Percentiles rank a stretch among this genome's conserved stretches.
These are phyloP conservation scores for Mallotus villosus DNA, from an alignment of 2,797 vertebrate species.

Conservation along the genomic window DNA sequence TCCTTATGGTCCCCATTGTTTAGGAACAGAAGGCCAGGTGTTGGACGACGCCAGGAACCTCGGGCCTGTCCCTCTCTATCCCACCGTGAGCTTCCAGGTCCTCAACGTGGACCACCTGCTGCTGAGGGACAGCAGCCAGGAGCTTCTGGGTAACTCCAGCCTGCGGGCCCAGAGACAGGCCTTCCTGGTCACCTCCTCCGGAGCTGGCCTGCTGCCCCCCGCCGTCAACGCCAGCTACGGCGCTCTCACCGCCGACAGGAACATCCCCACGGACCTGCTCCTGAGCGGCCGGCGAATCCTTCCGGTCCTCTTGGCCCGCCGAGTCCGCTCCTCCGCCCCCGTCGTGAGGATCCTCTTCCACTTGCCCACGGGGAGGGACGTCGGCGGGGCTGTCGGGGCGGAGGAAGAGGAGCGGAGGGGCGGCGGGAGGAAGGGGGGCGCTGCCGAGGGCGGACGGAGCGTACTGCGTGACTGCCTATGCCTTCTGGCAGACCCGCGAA, in stretches of 20 bases:
- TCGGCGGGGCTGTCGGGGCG: neutral
- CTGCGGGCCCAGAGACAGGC: slow-evolving; percentile 80
- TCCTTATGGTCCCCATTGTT: slow-evolving; percentile 21
- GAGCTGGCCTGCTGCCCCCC: slow-evolving; percentile 61
- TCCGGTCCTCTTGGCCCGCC: slow-evolving; percentile 77
- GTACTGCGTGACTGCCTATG: slow-evolving; percentile 87
- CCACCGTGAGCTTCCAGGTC: slow-evolving; percentile 83
- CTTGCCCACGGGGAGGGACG: slow-evolving; percentile 55
- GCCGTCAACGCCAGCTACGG: slow-evolving; percentile 86
- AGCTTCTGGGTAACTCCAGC: slow-evolving; percentile 82
- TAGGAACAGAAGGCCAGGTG: slow-evolving; percentile 81
- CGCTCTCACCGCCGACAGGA: slow-evolving; percentile 79
- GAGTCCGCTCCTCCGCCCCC: slow-evolving; percentile 80
- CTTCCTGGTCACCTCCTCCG: slow-evolving; percentile 83
- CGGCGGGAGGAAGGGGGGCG: slow-evolving; percentile 30
- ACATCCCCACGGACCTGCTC: slow-evolving; percentile 79
- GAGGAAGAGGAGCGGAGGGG: slow-evolving; percentile 61
- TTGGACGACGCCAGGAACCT: slow-evolving; percentile 73
- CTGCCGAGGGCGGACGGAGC: slow-evolving; percentile 38
- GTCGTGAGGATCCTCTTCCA: slow-evolving; percentile 89
- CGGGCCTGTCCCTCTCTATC: slow-evolving; percentile 78
- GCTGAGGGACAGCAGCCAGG: slow-evolving; percentile 81
- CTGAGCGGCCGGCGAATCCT: slow-evolving; percentile 75
- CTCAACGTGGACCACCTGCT: slow-evolving; percentile 84
- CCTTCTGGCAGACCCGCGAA: slow-evolving; percentile 86